Conservation (phyloP, 2,888 invertebrate genomes). For the Lagria hirta region DNA sequence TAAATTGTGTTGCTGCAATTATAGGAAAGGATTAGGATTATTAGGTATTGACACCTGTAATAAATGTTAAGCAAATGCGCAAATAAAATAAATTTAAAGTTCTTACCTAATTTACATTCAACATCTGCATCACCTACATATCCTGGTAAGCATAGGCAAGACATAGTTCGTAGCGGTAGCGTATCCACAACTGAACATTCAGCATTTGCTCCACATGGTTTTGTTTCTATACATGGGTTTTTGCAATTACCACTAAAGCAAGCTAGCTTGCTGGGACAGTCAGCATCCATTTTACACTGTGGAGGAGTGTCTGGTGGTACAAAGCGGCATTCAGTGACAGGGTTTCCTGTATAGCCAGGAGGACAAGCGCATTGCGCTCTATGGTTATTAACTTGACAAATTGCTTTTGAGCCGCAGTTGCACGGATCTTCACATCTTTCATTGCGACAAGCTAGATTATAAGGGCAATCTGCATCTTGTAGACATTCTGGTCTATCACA, state of each 20-base stretch:
- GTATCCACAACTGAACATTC: constrained; percentile 84
- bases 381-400: constrained; percentile 78
- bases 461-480: constrained; percentile 73
- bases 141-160: constrained; percentile 82
- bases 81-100: background rate
- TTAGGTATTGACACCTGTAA: constrained; percentile 18
- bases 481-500: constrained; percentile 80
- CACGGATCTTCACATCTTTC: constrained; percentile 83
- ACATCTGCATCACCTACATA: constrained; percentile 84
- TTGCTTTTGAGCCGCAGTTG: constrained; percentile 75
- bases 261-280: constrained; percentile 82
- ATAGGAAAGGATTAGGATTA: constrained; percentile 13
- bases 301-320: constrained; percentile 59
- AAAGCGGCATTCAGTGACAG: constrained; percentile 65
- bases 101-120: constrained; percentile 76
- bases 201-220: constrained; percentile 79
- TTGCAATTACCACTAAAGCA: constrained; percentile 79
- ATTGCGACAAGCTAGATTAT: constrained; percentile 75
- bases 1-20: constrained; percentile 37
- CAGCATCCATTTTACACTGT: constrained; percentile 77
- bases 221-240: constrained; percentile 76
- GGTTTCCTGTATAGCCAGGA: constrained; percentile 78
- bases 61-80: constrained; percentile 1
- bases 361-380: constrained; percentile 78
- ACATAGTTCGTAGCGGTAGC: constrained; percentile 82